Percentiles rank a stretch among this genome's conserved stretches.
Conservation (phyloP, 2,797 vertebrate genomes). For the Melanogrammus aeglefinus region DNA sequence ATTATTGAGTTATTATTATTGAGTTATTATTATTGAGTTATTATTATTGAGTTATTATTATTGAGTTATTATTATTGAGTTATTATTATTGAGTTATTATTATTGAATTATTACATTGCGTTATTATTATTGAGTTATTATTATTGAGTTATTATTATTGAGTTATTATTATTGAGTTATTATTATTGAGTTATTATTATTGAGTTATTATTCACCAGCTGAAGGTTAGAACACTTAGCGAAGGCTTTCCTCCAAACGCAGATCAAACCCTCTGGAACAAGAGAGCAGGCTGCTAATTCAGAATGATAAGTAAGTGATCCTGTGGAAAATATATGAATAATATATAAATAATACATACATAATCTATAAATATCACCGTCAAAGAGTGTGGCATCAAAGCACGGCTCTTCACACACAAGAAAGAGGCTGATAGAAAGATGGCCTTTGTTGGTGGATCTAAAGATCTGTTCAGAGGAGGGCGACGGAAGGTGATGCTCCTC, state of each 20-base stretch:
- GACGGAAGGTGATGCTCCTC: neutral
- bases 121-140: no score
- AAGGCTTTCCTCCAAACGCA: neutral
- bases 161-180: no score
- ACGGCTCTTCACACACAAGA: neutral
- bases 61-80: no score
- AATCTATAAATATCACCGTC: neutral
- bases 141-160: no score
- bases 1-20: no score
- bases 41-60: no score
- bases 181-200: no score
- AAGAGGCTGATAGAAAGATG: neutral
- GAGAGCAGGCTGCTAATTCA: neutral
- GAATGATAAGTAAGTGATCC: conserved; percentile 4
- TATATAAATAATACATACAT: conserved; percentile 2
- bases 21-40: no score
- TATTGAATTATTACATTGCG: no score
- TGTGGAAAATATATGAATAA: neutral
- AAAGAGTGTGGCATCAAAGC: neutral
- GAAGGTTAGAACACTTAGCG: neutral
- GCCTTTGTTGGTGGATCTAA: conserved; percentile 3
- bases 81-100: no score
- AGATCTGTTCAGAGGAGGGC: neutral
- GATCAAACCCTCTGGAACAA: neutral
- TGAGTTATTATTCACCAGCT: neutral